These are phyloP conservation scores for Tolypeutes matacus DNA, from an alignment of 2,797 vertebrate species.

Conservation along the genomic window DNA sequence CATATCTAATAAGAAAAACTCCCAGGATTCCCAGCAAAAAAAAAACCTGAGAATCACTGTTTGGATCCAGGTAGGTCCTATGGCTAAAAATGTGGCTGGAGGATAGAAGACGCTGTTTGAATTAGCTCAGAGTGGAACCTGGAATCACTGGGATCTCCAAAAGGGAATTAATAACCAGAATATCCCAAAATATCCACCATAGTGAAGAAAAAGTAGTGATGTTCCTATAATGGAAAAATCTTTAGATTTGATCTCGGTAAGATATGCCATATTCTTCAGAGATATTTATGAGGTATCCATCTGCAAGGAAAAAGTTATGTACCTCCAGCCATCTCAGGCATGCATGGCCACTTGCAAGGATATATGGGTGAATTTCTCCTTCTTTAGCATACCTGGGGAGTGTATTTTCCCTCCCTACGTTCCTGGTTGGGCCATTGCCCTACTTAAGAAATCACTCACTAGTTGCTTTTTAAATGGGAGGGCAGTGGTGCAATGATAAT, in stretches of 20 bases:
- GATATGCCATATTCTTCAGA: background rate
- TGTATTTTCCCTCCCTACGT: background rate
- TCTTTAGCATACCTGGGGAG: background rate
- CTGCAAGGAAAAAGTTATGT: fast-evolving
- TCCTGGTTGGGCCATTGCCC: background rate
- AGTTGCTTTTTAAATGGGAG: background rate
- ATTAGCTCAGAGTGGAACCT: background rate
- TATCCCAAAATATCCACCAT: background rate
- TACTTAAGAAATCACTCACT: background rate
- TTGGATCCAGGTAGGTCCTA: background rate
- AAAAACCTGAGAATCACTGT: background rate
- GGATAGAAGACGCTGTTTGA: background rate
- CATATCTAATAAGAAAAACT: background rate
- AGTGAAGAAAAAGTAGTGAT: background rate
- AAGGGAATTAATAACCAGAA: background rate
- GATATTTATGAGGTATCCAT: background rate
- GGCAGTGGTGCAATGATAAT: background rate
- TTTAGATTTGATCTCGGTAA: conserved; percentile 8
- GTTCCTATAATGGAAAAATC: background rate
- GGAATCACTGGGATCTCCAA: no score
- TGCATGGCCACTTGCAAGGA: background rate
- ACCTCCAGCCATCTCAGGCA: background rate
- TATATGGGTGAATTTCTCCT: conserved; percentile 21
- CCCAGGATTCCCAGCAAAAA: background rate
- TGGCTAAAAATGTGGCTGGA: conserved; percentile 31